Evolutionary conservation across 64 coral and sea anemone species (phyloP), one percentile per base, ranked within the genome.

Genomic region (Actinia equina): DNA sequence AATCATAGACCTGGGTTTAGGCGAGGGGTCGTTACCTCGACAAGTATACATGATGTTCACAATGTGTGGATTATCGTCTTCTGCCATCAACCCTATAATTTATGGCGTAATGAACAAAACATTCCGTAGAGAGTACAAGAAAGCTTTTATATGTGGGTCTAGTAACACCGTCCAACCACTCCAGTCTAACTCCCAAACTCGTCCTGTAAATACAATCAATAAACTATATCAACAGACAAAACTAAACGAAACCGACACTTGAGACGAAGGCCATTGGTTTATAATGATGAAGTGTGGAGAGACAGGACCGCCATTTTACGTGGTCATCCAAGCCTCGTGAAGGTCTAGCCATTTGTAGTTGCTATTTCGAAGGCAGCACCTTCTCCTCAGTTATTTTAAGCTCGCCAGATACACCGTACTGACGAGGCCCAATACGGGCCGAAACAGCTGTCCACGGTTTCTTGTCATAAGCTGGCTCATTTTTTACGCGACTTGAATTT

Each of bases 101-200:
- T 88, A 92, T 87, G 91, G 91, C 44, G 79, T 77, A 14, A 43
- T 92, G 17, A 92, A 92, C 49, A 64, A 77, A n/a, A 92, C 59
- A 44, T 92, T 92, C 65, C 85, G 91, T 19, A 85, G 83, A 45
- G 83, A 85, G 15, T 85, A 85, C 7, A 85, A 85, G 45, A 85
- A 85, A 59, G 83, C 41, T 16, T 85, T 85, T 26, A 43, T n/a
- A n/a, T n/a, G n/a, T 54, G 78, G 78, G 17, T 17, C 15, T 17
- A 37, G 26, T 3, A 74, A 74, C 25, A 14, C 23, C 8, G 13
- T 74, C 27, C 69, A 30, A 14, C 11, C 69, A 74, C 13, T 74
- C 7, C n/a, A 30, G 27, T n/a, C 14, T 7, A 65, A 65, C 62
- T 65, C 62, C 41, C 69, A 74, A 12, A 74, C 69, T 1, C 27